phyloP scores from a whole-genome alignment of 2,797 vertebrate species.

The Odontamblyopus lacepedii region DNA sequence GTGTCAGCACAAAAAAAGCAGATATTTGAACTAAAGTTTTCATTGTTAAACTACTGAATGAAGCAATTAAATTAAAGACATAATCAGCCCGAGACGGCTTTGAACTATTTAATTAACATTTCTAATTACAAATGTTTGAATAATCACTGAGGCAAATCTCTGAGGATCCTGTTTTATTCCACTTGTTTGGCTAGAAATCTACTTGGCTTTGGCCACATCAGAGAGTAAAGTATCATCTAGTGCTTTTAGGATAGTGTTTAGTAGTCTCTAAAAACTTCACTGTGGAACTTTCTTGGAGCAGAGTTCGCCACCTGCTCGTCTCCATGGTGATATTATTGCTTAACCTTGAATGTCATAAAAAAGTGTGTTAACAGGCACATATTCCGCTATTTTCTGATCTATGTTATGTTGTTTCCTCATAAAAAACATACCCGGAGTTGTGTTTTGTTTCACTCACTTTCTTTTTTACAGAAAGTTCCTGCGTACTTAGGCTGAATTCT shows the following conservation, averaged over 20 bases:
- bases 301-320: too few relatives aligned
- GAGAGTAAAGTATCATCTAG: background rate
- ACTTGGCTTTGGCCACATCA: background rate
- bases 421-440: too few relatives aligned
- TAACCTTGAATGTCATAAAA: too few relatives aligned
- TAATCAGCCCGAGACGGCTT: background rate
- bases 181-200: background rate
- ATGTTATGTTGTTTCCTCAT: too few relatives aligned
- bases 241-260: background rate
- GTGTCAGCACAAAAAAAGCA: background rate
- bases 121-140: background rate
- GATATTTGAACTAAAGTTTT: background rate
- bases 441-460: too few relatives aligned
- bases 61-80: conserved; percentile 5
- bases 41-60: background rate
- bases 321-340: too few relatives aligned
- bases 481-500: too few relatives aligned
- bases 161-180: background rate
- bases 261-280: background rate
- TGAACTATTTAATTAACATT: conserved; percentile 10
- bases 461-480: too few relatives aligned
- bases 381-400: too few relatives aligned
- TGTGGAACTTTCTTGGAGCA: background rate
- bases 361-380: too few relatives aligned
- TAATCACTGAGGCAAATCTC: background rate